Base-by-base conservation (phyloP, 1,140 invertebrate genomes). In the Brachionus asplanchnoidis region DNA sequence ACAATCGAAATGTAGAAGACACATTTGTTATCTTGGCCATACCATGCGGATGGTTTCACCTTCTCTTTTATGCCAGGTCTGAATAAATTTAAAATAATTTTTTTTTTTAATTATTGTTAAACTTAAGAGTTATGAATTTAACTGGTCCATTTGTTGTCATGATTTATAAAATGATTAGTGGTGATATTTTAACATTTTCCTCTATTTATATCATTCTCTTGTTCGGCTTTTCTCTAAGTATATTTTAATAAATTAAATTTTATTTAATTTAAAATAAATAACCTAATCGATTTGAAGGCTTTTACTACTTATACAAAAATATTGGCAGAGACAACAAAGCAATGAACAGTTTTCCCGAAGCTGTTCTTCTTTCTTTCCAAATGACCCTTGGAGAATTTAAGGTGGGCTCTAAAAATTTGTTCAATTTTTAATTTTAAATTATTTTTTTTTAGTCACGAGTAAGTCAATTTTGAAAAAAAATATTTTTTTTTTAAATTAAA, bases 41-140 rank as follows among this genome's bases (percentile, higher is more conserved):
- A 23, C 97, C 97, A 0, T 94, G 95, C 12, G 95, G 94, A 9
- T 99, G 97, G 97, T 97, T 98, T 89, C 93, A 97, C 78, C 92
- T 99, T 1, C 97, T 99, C 93, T 99, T 99, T 89, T 99, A 99
- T 91, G 97, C 97, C 44, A 96, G 97, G 96, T 98, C 91, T 91
- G 89, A 85, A 14, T 20, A 66, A 44, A 40, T 26, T n/a, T 12
- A 77, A 17, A 14, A 36, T 3, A 36, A 36, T 50, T 42, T 23
- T 44, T 50, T 42, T 23, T 44, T 77, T 50, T 50, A 12, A 78
- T 36, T 86, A 68, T 83, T 36, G 91, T 92, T 73, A 90, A n/a
- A 53, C n/a, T 53, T 50, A 6, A 98, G 97, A 32, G 95, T 95
- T 46, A 93, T 97, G 17, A 93, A 94, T 78, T 88, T 97, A 66